These are phyloP conservation scores for Eupithecia centaureata DNA, from an alignment of 2,888 invertebrate species.

Conservation along the genomic window DNA sequence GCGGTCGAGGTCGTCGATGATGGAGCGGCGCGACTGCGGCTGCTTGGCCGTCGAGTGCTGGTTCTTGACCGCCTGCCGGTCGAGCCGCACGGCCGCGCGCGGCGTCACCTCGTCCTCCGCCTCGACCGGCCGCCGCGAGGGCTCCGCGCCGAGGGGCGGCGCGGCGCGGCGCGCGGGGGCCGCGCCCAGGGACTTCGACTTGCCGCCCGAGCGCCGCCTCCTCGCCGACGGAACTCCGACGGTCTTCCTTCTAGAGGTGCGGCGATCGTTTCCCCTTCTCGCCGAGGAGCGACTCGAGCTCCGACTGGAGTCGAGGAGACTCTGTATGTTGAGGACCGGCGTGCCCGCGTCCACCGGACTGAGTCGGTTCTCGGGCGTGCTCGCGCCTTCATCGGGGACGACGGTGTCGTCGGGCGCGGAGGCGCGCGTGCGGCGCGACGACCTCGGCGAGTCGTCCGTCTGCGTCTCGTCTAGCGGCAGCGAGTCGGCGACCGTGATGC, in stretches of 20 bases:
- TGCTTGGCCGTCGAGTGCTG: constrained; percentile 79
- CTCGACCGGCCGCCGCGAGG: constrained; percentile 34
- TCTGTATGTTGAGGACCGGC: constrained; percentile 69
- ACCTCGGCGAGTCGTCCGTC: constrained; percentile 44
- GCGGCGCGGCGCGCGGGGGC: constrained; percentile 42
- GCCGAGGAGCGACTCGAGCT: constrained; percentile 46
- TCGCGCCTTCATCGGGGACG: constrained; percentile 43
- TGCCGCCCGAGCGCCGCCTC: constrained; percentile 41
- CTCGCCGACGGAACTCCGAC: constrained; percentile 51
- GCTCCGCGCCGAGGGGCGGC: constrained; percentile 63
- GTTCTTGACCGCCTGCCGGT: constrained; percentile 72
- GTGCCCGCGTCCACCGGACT: constrained; percentile 65
- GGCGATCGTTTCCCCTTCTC: constrained; percentile 37
- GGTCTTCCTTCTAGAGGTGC: constrained; percentile 55
- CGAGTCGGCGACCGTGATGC: constrained; percentile 63
- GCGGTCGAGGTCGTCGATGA: constrained; percentile 74
- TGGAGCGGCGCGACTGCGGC: constrained; percentile 73
- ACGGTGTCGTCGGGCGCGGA: constrained; percentile 23
- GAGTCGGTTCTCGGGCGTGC: constrained; percentile 62
- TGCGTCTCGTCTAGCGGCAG: constrained; percentile 49
- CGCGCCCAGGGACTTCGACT: constrained; percentile 55
- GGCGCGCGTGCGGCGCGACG: constrained; percentile 49
- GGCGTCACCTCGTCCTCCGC: constrained; percentile 62
- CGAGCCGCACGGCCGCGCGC: constrained; percentile 62
- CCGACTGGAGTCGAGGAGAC: constrained; percentile 61